These are phyloP conservation scores for Octopus sinensis DNA, from an alignment of 1,140 invertebrate species.

Conservation along the genomic window DNA sequence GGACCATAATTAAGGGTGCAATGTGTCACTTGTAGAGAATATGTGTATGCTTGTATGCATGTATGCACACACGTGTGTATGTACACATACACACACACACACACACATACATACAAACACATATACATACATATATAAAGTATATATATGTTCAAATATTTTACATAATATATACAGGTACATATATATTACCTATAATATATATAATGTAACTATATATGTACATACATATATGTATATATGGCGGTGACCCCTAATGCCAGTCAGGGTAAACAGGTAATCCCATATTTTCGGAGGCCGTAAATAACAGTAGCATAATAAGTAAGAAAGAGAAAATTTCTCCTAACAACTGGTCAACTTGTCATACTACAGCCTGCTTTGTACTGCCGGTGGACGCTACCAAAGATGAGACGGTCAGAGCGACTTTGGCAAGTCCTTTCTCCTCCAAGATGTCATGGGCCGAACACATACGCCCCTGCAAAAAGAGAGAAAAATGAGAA, in stretches of 20 bases:
- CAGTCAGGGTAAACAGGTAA: slow-evolving; percentile 32
- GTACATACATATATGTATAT: neutral
- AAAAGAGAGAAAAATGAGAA: slow-evolving; percentile 14
- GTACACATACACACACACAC: too few relatives aligned
- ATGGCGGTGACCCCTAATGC: neutral
- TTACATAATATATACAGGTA: too few relatives aligned
- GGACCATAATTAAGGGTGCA: too few relatives aligned
- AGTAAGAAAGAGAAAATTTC: slow-evolving; percentile 32
- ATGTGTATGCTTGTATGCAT: too few relatives aligned
- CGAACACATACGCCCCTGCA: slow-evolving; percentile 42
- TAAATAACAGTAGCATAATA: slow-evolving; percentile 31
- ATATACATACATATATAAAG: too few relatives aligned
- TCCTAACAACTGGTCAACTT: slow-evolving; percentile 36
- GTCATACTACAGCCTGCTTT: slow-evolving; percentile 42
- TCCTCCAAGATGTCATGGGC: slow-evolving; percentile 46
- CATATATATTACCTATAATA: too few relatives aligned
- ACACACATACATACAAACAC: too few relatives aligned
- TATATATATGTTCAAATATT: too few relatives aligned
- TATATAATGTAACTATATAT: too few relatives aligned
- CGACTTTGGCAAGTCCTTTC: slow-evolving; percentile 38
- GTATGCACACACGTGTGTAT: too few relatives aligned
- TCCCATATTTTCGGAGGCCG: slow-evolving; percentile 34
- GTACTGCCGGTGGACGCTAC: slow-evolving; percentile 42
- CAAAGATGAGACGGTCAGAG: slow-evolving; percentile 41
- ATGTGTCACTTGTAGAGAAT: too few relatives aligned